A percentile compares a stretch with the other conserved stretches of the same genome.
Conservation (phyloP, 92 coral and sea anemone species). For the Anthopleura xanthogrammica region DNA sequence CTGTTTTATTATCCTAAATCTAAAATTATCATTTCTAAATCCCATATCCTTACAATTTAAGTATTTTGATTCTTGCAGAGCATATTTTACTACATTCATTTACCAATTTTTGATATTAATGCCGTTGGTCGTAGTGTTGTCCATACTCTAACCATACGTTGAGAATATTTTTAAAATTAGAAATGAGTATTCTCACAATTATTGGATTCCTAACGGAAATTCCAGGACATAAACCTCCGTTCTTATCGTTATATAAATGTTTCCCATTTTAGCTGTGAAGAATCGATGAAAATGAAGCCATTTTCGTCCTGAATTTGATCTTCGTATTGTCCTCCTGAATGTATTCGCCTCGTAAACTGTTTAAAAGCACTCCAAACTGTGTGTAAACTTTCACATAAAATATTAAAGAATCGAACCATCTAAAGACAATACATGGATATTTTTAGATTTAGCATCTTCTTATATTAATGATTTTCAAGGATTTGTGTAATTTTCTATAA, state of each 20-base stretch:
- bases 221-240: background rate
- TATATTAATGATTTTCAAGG: background rate
- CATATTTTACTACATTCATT: background rate
- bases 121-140: background rate
- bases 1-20: background rate
- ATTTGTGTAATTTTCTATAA: background rate
- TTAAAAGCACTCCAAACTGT: background rate
- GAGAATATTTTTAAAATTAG: constrained; percentile 2
- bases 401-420: background rate
- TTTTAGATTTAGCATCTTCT: background rate
- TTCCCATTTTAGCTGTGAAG: background rate
- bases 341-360: background rate
- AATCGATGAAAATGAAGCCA: background rate
- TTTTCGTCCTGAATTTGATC: background rate
- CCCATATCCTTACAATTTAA: background rate
- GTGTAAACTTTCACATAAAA: background rate
- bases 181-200: background rate
- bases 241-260: background rate
- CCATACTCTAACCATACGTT: background rate
- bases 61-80: background rate
- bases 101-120: background rate
- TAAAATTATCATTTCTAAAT: background rate
- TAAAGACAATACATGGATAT: constrained; percentile 3
- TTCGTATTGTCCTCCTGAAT: background rate
- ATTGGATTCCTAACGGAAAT: constrained; percentile 1